phyloP scores from a whole-genome alignment of 2,113 vertebrate species.

The Promerops cafer region DNA sequence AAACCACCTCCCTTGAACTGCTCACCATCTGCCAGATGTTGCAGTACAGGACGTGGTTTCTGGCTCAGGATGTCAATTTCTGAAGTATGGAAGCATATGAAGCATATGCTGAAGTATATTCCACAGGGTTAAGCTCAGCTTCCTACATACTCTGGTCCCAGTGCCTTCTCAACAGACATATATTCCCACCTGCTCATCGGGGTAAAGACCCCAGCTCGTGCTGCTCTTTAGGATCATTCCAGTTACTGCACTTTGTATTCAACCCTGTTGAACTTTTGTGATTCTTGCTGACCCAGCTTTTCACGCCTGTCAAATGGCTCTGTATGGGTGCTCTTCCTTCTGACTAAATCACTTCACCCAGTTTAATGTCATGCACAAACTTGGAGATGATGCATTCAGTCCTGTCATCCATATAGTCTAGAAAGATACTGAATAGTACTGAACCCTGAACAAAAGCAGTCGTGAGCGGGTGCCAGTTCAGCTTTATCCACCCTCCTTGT shows the following conservation, averaged over 20 bases:
- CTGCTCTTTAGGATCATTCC: background rate
- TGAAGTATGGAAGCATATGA: background rate
- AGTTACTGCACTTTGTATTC: background rate
- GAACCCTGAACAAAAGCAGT: background rate
- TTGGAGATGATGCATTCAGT: background rate
- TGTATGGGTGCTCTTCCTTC: background rate
- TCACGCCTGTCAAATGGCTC: background rate
- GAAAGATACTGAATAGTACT: background rate
- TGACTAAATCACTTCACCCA: background rate
- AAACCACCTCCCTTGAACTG: background rate
- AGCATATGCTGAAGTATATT: background rate
- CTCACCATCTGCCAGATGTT: rapidly evolving
- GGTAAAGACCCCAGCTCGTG: background rate
- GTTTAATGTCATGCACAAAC: background rate
- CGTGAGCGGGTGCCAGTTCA: background rate
- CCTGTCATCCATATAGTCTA: background rate
- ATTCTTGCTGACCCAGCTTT: background rate
- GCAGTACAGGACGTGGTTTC: background rate
- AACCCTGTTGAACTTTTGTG: background rate
- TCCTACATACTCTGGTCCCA: rapidly evolving
- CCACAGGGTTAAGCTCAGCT: background rate
- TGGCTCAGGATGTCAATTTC: background rate
- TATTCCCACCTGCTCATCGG: too few relatives aligned
- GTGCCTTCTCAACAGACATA: background rate
- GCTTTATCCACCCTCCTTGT: background rate